Base-by-base conservation (phyloP, 2,888 invertebrate genomes). In the Melipona bicolor region DNA sequence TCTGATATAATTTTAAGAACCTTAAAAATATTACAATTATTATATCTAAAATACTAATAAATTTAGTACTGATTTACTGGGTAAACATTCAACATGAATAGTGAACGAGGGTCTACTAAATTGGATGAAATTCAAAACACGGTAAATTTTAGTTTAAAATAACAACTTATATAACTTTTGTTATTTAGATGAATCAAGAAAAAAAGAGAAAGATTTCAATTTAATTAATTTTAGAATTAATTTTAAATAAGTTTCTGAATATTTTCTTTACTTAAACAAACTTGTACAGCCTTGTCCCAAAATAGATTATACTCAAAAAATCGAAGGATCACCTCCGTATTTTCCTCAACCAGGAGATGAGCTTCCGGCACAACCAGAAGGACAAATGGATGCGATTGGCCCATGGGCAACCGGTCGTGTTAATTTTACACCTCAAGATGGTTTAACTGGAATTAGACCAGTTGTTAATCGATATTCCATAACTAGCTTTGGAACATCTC, bases 381-480 rank as follows among this genome's bases (percentile, higher is more conserved):
- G 93, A 27, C 93, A 95, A 9, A 96, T 96, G 96, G 95, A 95
- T 0, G 95, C 96, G 0, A 94, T 96, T 69, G 95, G 95, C 1
- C 97, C 97, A 15, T 97, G 97, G 95, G 96, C 96, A 4, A 96
- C 97, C 2, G 97, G 97, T 3, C 96, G 96, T 87, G 96, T 97
- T 0, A 97, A 97, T 92, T 97, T 97, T 96, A 96, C 97, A 56
- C 97, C 97, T 0, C 94, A 97, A 78, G 96, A 95, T 0, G 96
- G 95, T 0, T 95, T 97, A 91, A 97, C 97, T 0, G 97, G 97
- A 4, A 96, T 97, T 0, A 95, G 97, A 85, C 97, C 97, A 0
- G 95, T 96, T 0, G 97, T 97, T 17, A 97, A 97, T 94, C 97
- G 97, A 90, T 97, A 97, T 92, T 97, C 97, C 0, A 95, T 97